Evolutionary conservation across 2,113 vertebrate species (phyloP), one percentile per base, ranked within the genome.

Genomic region (Caranx melampygus): DNA sequence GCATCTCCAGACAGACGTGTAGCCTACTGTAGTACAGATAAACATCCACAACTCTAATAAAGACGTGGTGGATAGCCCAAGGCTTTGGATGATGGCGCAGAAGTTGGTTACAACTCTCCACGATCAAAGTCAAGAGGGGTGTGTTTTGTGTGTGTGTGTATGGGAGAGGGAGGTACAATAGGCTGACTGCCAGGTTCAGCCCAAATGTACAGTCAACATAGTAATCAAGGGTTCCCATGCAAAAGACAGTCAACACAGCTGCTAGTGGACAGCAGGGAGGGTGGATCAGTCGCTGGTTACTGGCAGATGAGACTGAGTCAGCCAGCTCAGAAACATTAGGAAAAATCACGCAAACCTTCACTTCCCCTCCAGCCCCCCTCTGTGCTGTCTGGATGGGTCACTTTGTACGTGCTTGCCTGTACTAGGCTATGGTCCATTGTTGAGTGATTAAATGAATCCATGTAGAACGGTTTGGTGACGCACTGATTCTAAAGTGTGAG

Each of bases 41-140:
- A 92, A 95, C 93, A 94, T 95, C 93, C 92, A 31, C 93, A 65
- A 94, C 59, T 85, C 81, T 87, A 84, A 89, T 90, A 90, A 92
- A 89, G 78, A 52, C 58, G 26, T 26, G 67, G 15, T 72, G 82
- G 78, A 91, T 82, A 60, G 79, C 90, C 88, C 31, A 75, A 90
- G 87, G 91, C 89, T 44, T 68, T 62, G 62, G 82, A 76, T 47
- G 68, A 81, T 51, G 34, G 54, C 59, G 65, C 59, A 47, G 57
- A 59, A 74, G 75, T 77, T 78, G 26, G 85, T 91, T 87, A 89
- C 79, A 82, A n/a, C 83, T 75, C 62, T 35, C 0, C 59, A 47
- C 44, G 65, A 92, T 92, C 90, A 92, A 91, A 93, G 91, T 77
- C 42, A 66, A 64, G 52, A 61, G 57, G 75, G 57, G n/a, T 52